phyloP scores from a whole-genome alignment of 2,113 vertebrate species.

The Hippocampus zosterae region DNA sequence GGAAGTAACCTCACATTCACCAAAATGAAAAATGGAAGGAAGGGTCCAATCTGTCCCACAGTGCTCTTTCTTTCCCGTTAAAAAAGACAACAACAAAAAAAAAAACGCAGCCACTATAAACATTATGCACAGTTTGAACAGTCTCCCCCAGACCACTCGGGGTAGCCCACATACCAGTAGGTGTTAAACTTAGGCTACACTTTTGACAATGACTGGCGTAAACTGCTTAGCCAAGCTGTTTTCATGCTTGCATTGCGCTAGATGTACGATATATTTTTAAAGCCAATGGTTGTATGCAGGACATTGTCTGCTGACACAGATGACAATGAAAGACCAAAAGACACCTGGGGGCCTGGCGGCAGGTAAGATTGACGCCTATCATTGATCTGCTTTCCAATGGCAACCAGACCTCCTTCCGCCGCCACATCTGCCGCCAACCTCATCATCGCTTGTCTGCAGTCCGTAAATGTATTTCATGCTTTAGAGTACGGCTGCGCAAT shows the following conservation, averaged over 20 bases:
- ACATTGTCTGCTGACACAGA: slow-evolving; percentile 77
- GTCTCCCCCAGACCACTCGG: background rate
- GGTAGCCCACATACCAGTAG: background rate
- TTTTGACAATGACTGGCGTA: background rate
- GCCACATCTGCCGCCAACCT: slow-evolving; percentile 61
- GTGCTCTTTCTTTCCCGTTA: background rate
- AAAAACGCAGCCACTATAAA: too few relatives aligned
- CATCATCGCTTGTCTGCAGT: slow-evolving; percentile 55
- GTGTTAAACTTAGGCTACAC: background rate
- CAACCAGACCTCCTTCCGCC: slow-evolving; percentile 62
- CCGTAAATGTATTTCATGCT: slow-evolving; percentile 39
- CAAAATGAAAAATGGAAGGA: too few relatives aligned
- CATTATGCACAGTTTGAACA: background rate
- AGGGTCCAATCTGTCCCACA: background rate
- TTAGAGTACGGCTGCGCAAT: slow-evolving; percentile 57
- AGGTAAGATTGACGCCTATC: slow-evolving; percentile 75
- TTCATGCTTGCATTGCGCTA: slow-evolving; percentile 51
- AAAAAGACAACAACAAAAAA: too few relatives aligned
- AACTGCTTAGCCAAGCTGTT: slow-evolving; percentile 7
- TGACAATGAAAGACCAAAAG: slow-evolving; percentile 81
- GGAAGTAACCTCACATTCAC: too few relatives aligned
- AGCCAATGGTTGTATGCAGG: slow-evolving; percentile 70
- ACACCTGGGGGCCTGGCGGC: slow-evolving; percentile 76
- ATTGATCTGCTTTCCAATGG: slow-evolving; percentile 58
- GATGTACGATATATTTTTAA: slow-evolving; percentile 47